Base-by-base conservation (phyloP, 2,113 vertebrate genomes). In the Chloebia gouldiae region DNA sequence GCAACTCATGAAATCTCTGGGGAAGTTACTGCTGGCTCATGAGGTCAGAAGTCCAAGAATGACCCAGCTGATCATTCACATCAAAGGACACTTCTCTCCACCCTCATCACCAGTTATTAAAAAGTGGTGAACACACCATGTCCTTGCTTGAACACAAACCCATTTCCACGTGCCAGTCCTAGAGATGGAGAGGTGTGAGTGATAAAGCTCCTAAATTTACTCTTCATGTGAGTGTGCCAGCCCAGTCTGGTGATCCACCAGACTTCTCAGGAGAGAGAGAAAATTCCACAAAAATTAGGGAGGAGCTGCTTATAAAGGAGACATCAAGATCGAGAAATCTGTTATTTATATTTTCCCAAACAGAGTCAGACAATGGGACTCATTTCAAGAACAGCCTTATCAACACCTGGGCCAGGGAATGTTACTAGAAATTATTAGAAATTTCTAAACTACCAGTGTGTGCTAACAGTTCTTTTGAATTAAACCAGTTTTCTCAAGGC, bases 311-410 rank as follows among this genome's bases (percentile, higher is more conserved):
- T 79, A 31, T 18, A 28, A 23, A 15, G 44, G 18, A 77, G 35
- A 54, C 16, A 14, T 1, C 0, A 0, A 3, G 11, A 63, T 40
- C 44, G 15, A 76, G 6, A 66, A 21, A 64, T 7, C 5, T 50
- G 12, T 18, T 69, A 25, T 51, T 81, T 73, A 24, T 49, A 5
- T 63, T 57, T 81, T 13, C 11, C 23, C 49, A 47, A 71, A 59
- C 3, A 24, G 14, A 35, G n/a, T 35, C 56, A 59, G 56, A 59
- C 22, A 35, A 25, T 59, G 23, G 23, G n/a, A 59, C n/a, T 59
- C 15, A 37, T 59, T 59, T 59, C 15, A 35, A 35, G 56, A 35
- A 24, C 10, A 35, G 15, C 22, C 22, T 35, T 59, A 17, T 35
- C 57, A 35, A 37, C 57, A 37, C 15, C n/a, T 59, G 57, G n/a